Evolutionary conservation across 2,113 vertebrate species (phyloP).

Genomic region (Herpetotheres cachinnans): DNA sequence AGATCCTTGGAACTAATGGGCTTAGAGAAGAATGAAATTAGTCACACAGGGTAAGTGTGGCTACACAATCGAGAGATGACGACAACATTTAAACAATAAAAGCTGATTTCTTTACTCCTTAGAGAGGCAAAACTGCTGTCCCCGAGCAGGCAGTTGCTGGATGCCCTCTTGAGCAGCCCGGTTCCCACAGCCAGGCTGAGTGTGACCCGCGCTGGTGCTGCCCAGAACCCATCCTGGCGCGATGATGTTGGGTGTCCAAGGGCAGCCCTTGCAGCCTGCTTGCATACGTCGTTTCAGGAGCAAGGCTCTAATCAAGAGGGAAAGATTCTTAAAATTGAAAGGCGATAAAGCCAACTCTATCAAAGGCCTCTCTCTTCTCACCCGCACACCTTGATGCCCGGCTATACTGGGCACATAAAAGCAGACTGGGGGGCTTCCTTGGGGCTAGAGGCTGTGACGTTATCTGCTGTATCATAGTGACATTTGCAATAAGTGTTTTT

Average conservation of each 20-base stretch:
- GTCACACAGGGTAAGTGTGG: neutral
- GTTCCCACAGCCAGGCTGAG: neutral
- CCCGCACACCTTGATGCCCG: fast-evolving
- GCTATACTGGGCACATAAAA: neutral
- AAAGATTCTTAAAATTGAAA: neutral
- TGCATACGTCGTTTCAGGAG: fast-evolving
- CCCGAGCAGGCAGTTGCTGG: neutral
- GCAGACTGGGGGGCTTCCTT: neutral
- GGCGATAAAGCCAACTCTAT: neutral
- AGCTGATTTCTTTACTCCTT: neutral
- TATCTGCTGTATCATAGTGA: neutral
- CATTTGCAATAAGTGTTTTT: neutral
- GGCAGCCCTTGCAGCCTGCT: neutral
- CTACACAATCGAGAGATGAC: neutral
- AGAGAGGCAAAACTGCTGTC: neutral
- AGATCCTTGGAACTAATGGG: neutral
- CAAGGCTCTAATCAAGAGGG: too few species aligned
- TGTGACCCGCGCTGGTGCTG: neutral
- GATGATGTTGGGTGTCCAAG: fast-evolving
- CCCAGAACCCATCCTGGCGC: fast-evolving
- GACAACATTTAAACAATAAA: neutral
- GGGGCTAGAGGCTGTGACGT: neutral
- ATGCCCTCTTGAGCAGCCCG: neutral
- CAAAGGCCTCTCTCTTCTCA: neutral
- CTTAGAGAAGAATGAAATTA: neutral